A percentile compares a stretch with the other conserved stretches of the same genome.
Conservation (phyloP, 2,888 invertebrate genomes). For the Ashinkailepas kermadecensis region DNA sequence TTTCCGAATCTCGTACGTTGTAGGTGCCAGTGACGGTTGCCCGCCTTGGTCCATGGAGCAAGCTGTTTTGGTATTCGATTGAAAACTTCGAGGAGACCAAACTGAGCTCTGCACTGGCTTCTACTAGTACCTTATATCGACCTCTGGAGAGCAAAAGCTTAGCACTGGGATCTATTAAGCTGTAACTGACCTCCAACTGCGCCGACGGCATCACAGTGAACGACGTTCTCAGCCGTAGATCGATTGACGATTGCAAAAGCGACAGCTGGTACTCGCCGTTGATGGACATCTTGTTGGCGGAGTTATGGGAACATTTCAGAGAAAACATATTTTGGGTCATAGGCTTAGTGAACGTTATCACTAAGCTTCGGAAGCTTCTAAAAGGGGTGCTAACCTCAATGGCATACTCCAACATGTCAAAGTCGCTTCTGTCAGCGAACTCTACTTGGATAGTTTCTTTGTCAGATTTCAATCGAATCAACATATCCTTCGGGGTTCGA, state of each 20-base stretch:
- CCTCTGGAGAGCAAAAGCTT: not conserved
- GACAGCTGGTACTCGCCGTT: not conserved
- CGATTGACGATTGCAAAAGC: not conserved
- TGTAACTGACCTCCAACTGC: not conserved
- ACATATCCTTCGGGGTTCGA: not conserved
- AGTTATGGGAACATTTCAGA: not conserved
- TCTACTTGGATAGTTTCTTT: too few relatives aligned
- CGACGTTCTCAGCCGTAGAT: not conserved
- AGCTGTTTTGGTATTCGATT: not conserved
- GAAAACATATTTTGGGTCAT: not conserved
- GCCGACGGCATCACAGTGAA: not conserved
- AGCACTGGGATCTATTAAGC: not conserved
- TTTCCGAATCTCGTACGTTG: not conserved
- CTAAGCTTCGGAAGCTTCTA: not conserved
- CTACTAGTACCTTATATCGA: not conserved
- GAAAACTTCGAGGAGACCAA: not conserved
- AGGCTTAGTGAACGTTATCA: not conserved
- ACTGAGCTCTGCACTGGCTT: not conserved
- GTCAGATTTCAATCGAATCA: not conserved
- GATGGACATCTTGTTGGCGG: not conserved
- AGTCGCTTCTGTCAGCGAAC: not conserved
- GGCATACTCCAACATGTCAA: not conserved
- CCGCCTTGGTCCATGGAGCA: not conserved
- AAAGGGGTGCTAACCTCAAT: not conserved
- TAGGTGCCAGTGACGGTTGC: not conserved